Evolutionary conservation across 2,888 invertebrate species (phyloP), one percentile per base, ranked within the genome.

Genomic region (Cepaea hortensis): DNA sequence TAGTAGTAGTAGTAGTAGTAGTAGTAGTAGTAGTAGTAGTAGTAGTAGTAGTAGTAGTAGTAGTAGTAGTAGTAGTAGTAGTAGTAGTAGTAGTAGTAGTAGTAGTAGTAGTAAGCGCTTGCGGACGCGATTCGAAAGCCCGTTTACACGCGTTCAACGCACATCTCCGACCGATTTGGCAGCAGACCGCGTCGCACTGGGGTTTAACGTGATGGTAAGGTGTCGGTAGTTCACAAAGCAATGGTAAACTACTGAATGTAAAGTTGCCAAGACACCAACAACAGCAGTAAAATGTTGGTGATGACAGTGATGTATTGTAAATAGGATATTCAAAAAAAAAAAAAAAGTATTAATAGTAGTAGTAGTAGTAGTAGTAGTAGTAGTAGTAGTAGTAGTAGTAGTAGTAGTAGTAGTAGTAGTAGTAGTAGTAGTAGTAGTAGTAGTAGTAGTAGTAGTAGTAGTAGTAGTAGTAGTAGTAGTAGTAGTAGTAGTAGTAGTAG

Each of bases 381-480:
- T 68, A 68, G 68, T 68, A 68, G 68, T 68, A 68, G 68, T 68
- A 68, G 68, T 68, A 68, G 68, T 68, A 68, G 68, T 68, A 68
- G 68, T 68, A 68, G 68, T 68, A 68, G 68, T 68, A 68, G 68
- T 15, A 68, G 68, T 15, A 68, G 68, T 68, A 68, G 68, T 68
- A 68, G 68, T 68, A 68, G 68, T 68, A 68, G 68, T 68, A 68
- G 68, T 68, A 68, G 68, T 68, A 68, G 68, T 15, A 68, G 68
- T 68, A 68, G 82, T 13, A 50, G 68, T 18, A 82, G 82, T 23
- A 68, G 68, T 11, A 13, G 55, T 23, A 50, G 55, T 50, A 77
- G 79, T 50, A 62, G 62, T 55, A 76, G 84, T 9, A 76, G 46
- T 48, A 65, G 77, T n/a, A 68, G 73, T 48, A 65, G 84, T 13